A percentile compares a stretch with the other conserved stretches of the same genome.
These are phyloP conservation scores for Phrynocephalus guinanensis DNA, from an alignment of 2,797 vertebrate species.

Conservation along the genomic window DNA sequence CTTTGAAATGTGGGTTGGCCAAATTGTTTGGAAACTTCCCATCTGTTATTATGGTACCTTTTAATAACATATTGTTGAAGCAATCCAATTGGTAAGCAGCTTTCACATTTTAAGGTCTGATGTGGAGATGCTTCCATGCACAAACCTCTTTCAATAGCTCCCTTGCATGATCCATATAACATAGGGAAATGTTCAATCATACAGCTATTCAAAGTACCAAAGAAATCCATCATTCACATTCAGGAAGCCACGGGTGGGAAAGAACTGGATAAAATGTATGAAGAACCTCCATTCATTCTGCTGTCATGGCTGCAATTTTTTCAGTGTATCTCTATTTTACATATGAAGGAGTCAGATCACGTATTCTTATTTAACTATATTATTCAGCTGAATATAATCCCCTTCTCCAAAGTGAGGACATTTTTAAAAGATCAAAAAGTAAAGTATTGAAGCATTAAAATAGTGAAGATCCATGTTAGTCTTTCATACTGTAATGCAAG, in stretches of 20 bases:
- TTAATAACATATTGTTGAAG: background rate
- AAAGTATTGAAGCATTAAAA: background rate
- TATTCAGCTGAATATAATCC: background rate
- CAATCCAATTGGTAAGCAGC: background rate
- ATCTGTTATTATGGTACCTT: background rate
- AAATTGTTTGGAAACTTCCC: background rate
- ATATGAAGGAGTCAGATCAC: background rate
- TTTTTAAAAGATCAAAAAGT: background rate
- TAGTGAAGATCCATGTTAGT: background rate
- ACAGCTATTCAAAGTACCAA: background rate
- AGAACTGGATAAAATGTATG: background rate
- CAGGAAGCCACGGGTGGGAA: background rate
- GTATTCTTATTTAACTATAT: background rate
- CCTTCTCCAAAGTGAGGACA: background rate
- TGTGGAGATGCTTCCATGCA: background rate
- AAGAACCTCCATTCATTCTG: background rate
- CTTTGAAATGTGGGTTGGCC: background rate
- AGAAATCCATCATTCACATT: background rate
- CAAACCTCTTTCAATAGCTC: background rate
- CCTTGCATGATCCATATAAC: background rate
- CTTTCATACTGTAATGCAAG: background rate
- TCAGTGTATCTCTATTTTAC: background rate
- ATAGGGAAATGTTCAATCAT: background rate
- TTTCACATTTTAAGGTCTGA: background rate
- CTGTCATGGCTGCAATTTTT: background rate